Evolutionary conservation across 2,113 vertebrate genomes (phyloP).

Genomic region (Colistium nudipinnis): DNA sequence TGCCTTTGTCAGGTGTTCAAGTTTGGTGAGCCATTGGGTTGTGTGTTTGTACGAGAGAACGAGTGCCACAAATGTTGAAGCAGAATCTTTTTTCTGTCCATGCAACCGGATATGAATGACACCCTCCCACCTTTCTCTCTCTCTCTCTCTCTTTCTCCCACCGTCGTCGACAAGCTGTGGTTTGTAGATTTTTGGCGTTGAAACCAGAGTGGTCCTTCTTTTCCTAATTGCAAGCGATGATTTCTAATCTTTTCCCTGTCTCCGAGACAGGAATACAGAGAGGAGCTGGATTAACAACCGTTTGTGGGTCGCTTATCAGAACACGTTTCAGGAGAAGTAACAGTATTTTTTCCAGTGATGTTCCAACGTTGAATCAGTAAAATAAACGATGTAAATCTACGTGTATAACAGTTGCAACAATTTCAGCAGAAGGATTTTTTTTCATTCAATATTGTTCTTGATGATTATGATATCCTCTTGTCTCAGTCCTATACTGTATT

Average conservation of each 20-base stretch:
- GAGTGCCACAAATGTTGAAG: constrained; percentile 39
- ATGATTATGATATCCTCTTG: constrained; percentile 71
- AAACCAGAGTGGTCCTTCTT: constrained; percentile 27
- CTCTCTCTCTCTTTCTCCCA: no score
- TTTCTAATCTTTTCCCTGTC: constrained; percentile 35
- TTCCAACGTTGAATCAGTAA: constrained; percentile 69
- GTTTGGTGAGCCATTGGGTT: constrained; percentile 42
- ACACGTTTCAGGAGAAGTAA: constrained; percentile 40
- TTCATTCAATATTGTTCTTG: constrained; percentile 69
- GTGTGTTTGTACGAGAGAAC: constrained; percentile 26
- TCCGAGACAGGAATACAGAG: constrained; percentile 18
- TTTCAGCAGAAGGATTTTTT: constrained; percentile 50
- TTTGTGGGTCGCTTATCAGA: constrained; percentile 31
- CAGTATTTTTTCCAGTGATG: constrained; percentile 60
- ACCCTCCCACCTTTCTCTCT: constrained; percentile 26
- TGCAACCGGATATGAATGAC: constrained; percentile 64
- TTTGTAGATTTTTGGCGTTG: constrained; percentile 30
- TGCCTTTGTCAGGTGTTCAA: constrained; percentile 55
- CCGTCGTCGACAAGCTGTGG: constrained; percentile 19
- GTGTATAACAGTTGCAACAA: constrained; percentile 61
- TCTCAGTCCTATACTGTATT: constrained; percentile 69
- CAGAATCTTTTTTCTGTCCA: constrained; percentile 62
- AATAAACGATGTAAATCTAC: constrained; percentile 62
- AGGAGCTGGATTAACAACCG: constrained; percentile 21
- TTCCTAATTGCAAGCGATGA: constrained; percentile 40